Evolutionary conservation across 1,140 invertebrate genomes (phyloP), one percentile per base, ranked within the genome.

Genomic region (Yoshiicerus persimilis): DNA sequence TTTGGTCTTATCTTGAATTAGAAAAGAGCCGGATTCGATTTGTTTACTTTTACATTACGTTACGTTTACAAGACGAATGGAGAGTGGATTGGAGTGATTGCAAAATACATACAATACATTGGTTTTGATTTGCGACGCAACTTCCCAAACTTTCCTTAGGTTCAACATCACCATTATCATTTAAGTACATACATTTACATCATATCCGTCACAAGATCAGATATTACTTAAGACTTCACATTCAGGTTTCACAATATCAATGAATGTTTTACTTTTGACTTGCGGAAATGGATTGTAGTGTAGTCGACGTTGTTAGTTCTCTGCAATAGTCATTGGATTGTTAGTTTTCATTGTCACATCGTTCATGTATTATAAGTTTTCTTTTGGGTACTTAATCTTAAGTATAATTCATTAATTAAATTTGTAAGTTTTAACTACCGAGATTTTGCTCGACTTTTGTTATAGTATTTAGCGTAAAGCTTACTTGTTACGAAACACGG

Each of bases 1-100:
- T 30, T 80, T 80, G 75, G 75, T 80, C 75, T 80, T 80, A 80
- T 80, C 75, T 34, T 80, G 75, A 80, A 80, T 80, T 80, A 80
- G 75, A 80, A 80, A 80, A 80, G 75, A 80, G 30, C 75, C 75
- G 30, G 75, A 36, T 80, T 80, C 75, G 75, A 80, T 80, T 80
- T 80, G 75, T 80, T 34, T 9, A 9, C 30, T 75, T 75, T 64
- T 70, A 70, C 11, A n/a, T 56, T 56, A 56, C 47, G 47, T 30
- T 70, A 70, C 66, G 13, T 56, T 70, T 70, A 70, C 66, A 13
- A 36, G 30, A 80, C 75, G 32, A 56, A 56, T 56, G 20, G 47
- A 56, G 47, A 56, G 47, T 56, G 47, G 16, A n/a, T n/a, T n/a
- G 20, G 47, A 38, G 34, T 80, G 75, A 80, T 80, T 80, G 30